Percentiles rank a stretch among this genome's conserved stretches.
Evolutionary conservation across 2,113 vertebrate species (phyloP).

Genomic region (Mola mola): DNA sequence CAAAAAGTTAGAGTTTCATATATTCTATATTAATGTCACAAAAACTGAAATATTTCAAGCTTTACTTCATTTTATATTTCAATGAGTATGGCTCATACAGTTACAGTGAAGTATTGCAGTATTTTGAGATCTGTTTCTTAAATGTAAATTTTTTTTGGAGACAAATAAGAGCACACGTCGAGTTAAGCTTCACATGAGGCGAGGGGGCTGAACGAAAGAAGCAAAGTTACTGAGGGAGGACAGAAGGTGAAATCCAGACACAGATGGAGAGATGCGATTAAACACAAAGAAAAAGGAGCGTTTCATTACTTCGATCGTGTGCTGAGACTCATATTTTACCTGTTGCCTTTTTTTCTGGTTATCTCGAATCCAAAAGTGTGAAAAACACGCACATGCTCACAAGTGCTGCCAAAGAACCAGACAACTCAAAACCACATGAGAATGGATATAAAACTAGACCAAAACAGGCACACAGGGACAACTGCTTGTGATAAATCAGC

Average conservation of each 20-base stretch:
- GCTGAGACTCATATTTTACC: no score
- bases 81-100: no score
- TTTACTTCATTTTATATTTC: no score
- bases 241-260: slow-evolving; percentile 28
- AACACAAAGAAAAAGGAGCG: background rate
- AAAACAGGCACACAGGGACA: slow-evolving; percentile 17
- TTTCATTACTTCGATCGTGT: background rate
- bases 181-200: slow-evolving; percentile 26
- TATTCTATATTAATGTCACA: no score
- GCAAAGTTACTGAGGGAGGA: background rate
- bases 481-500: slow-evolving; percentile 57
- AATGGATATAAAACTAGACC: slow-evolving; percentile 26
- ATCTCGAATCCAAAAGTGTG: background rate
- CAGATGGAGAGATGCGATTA: background rate
- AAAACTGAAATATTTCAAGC: no score
- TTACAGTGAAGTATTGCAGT: no score
- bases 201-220: slow-evolving; percentile 14
- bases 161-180: slow-evolving; percentile 43
- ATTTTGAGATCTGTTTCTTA: no score
- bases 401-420: slow-evolving; percentile 51
- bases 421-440: slow-evolving; percentile 68
- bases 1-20: no score
- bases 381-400: slow-evolving; percentile 48
- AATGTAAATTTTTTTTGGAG: slow-evolving; percentile 50
- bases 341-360: no score